These are phyloP conservation scores for Thomomys bottae DNA, from an alignment of 2,113 vertebrate species.

Conservation along the genomic window DNA sequence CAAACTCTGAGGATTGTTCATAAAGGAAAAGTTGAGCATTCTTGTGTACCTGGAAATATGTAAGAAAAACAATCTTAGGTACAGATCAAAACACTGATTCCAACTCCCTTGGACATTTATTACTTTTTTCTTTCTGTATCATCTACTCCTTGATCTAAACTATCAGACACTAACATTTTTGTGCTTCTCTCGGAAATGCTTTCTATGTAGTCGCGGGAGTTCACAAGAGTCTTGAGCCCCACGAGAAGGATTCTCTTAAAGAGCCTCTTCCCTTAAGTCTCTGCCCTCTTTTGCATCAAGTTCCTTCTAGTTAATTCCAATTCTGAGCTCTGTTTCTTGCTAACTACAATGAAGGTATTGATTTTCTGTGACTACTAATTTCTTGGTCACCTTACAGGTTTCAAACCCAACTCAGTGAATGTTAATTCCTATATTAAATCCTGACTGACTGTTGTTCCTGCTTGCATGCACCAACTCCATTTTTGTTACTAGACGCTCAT, in stretches of 20 bases:
- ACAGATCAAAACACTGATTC: neutral
- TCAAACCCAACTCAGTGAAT: neutral
- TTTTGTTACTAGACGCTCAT: constrained; percentile 12
- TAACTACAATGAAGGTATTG: neutral
- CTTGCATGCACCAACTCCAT: neutral
- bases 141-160: neutral
- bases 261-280: neutral
- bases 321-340: neutral
- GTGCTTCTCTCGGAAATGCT: neutral
- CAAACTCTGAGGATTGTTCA: neutral
- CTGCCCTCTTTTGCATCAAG: neutral
- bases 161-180: neutral
- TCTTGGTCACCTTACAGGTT: neutral
- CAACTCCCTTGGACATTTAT: neutral
- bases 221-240: neutral
- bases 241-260: neutral
- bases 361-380: neutral
- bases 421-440: neutral
- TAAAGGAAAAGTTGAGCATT: neutral
- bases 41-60: too few relatives aligned
- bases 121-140: neutral
- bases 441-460: neutral
- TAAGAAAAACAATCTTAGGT: neutral
- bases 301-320: neutral
- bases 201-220: neutral